Percentiles rank a stretch among this genome's conserved stretches.
Conservation (phyloP, 1,140 invertebrate genomes). For the Drosophila gunungcola region DNA sequence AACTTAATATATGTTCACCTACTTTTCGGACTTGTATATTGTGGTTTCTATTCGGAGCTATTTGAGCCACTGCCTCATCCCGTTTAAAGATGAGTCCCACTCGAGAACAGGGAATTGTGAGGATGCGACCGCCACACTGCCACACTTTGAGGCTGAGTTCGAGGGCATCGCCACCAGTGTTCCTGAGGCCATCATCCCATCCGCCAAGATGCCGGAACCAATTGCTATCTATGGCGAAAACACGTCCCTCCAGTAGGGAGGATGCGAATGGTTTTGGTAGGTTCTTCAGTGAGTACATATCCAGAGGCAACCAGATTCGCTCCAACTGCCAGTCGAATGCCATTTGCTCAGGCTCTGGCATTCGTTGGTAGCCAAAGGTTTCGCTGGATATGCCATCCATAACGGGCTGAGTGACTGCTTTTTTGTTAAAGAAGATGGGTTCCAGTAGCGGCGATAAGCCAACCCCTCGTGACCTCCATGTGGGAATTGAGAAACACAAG, state of each 20-base stretch:
- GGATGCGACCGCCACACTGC: constrained; percentile 95
- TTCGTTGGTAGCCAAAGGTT: constrained; percentile 32
- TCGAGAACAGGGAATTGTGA: constrained; percentile 94
- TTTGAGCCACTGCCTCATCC: constrained; percentile 2
- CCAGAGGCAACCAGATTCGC: constrained; percentile 94
- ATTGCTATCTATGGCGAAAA: constrained; percentile 94
- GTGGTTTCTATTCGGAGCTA: not conserved
- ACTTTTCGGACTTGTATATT: not conserved
- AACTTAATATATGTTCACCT: not conserved
- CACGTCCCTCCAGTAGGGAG: constrained; percentile 96
- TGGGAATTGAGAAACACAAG: constrained; percentile 97
- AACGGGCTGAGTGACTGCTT: constrained; percentile 91
- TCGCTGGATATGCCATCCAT: constrained; percentile 85
- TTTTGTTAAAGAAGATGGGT: constrained; percentile 89
- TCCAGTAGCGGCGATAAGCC: constrained; percentile 90
- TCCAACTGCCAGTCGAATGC: constrained; percentile 98
- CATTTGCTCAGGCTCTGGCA: constrained; percentile 86
- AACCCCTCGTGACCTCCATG: constrained; percentile 93
- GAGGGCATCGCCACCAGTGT: constrained; percentile 96
- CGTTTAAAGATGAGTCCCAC: constrained; percentile 93
- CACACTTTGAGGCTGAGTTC: constrained; percentile 96
- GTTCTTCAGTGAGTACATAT: constrained; percentile 90
- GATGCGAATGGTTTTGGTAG: constrained; percentile 94
- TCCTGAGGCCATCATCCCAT: constrained; percentile 92
- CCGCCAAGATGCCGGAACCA: constrained; percentile 98